phyloP scores from a whole-genome alignment of 2,113 vertebrate species.

The Microtus pennsylvanicus region DNA sequence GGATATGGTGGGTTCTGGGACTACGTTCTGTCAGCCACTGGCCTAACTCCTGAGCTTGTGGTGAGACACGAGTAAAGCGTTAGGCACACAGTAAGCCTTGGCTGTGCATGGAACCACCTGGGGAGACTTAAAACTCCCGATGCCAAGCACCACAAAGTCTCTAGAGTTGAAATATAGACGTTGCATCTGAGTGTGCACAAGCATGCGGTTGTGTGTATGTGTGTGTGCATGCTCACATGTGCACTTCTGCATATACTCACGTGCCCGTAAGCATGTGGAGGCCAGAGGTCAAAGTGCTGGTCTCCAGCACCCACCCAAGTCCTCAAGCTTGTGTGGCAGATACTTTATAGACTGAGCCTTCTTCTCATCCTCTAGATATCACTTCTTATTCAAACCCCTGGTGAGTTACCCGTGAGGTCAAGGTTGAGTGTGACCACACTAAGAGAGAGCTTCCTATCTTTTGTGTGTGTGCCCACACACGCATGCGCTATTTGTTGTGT shows the following conservation, averaged over 20 bases:
- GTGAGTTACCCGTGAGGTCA: not conserved
- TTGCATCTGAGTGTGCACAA: not conserved
- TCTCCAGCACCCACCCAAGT: too few relatives aligned
- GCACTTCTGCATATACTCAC: not conserved
- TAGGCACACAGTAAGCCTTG: not conserved
- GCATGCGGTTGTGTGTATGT: not conserved
- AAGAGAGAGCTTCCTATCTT: not conserved
- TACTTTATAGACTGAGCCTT: not conserved
- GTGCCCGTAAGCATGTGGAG: not conserved
- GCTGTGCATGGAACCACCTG: not conserved
- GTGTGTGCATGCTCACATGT: not conserved
- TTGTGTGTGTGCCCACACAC: not conserved
- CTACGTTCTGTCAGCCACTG: not conserved
- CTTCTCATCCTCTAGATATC: not conserved
- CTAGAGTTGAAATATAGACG: not conserved
- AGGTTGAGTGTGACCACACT: not conserved
- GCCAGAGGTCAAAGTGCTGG: not conserved
- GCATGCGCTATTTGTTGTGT: not conserved
- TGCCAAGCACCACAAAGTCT: not conserved
- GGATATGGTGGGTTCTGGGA: not conserved
- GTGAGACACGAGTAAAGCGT: not conserved
- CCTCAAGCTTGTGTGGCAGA: not conserved
- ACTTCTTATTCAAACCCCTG: not conserved
- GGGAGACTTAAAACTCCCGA: not conserved
- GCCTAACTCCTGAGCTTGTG: fast-evolving